These are phyloP conservation scores for Sphaeramia orbicularis DNA, from an alignment of 2,797 vertebrate species.

Conservation along the genomic window DNA sequence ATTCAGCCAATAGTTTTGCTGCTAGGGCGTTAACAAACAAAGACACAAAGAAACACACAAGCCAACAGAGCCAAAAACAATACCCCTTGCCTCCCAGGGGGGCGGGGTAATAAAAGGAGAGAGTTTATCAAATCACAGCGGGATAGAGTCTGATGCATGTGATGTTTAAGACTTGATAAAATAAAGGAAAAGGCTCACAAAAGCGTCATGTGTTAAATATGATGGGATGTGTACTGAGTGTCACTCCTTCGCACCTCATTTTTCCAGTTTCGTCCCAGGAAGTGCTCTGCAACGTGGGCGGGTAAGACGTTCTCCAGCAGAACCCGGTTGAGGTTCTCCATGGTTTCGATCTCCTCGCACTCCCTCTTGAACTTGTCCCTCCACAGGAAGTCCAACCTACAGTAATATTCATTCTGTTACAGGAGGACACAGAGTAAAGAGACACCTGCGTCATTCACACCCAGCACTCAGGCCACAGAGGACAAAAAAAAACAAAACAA, in stretches of 20 bases:
- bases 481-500: constrained; percentile 36
- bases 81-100: no score
- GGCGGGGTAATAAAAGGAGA: background rate
- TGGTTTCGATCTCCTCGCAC: constrained; percentile 99
- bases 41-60: no score
- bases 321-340: constrained; percentile 98
- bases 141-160: background rate
- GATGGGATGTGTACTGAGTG: no score
- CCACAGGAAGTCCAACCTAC: constrained; percentile 99
- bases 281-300: constrained; percentile 97
- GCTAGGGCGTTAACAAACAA: no score
- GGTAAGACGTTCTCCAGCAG: constrained; percentile 97
- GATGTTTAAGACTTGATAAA: background rate
- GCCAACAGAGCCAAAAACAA: no score
- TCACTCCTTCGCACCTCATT: constrained; percentile 87
- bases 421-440: constrained; percentile 98
- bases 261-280: constrained; percentile 96
- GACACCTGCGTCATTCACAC: constrained; percentile 80
- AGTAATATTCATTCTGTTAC: constrained; percentile 94
- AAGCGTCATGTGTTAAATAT: no score
- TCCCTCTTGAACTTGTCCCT: constrained; percentile 99
- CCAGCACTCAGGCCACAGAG: constrained; percentile 67
- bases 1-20: no score
- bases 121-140: background rate
- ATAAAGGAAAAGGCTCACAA: constrained; percentile 12